Evolutionary conservation across 2,113 vertebrate species (phyloP).

Genomic region (Physeter macrocephalus): DNA sequence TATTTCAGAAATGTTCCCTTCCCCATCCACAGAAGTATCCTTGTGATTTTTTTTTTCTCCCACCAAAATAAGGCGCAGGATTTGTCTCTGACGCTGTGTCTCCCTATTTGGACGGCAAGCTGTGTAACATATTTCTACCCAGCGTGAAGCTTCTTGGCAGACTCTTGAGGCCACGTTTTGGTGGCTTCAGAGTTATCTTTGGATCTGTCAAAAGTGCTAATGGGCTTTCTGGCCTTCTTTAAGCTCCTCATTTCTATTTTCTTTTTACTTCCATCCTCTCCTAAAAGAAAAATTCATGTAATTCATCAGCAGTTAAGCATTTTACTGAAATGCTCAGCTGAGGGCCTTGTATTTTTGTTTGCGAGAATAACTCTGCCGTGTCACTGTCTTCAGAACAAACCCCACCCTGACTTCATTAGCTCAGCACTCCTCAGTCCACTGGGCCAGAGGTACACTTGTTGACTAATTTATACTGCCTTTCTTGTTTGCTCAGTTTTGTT

Average conservation of each 20-base stretch:
- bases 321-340: slow-evolving; percentile 63
- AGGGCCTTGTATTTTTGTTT: slow-evolving; percentile 66
- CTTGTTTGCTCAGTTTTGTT: neutral
- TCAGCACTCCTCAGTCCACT: slow-evolving; percentile 42
- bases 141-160: slow-evolving; percentile 87
- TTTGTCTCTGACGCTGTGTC: slow-evolving; percentile 78
- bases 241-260: slow-evolving; percentile 85
- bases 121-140: slow-evolving; percentile 88
- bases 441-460: neutral
- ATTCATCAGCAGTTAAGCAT: slow-evolving; percentile 74
- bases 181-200: slow-evolving; percentile 84
- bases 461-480: neutral
- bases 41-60: slow-evolving; percentile 53
- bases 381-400: slow-evolving; percentile 55
- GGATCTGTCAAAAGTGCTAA: slow-evolving; percentile 88
- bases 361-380: slow-evolving; percentile 61
- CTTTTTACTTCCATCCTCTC: slow-evolving; percentile 80
- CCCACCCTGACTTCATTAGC: slow-evolving; percentile 59
- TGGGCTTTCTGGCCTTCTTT: slow-evolving; percentile 86
- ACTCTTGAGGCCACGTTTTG: slow-evolving; percentile 86
- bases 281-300: slow-evolving; percentile 72
- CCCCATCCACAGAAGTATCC: slow-evolving; percentile 48
- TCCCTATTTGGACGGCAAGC: slow-evolving; percentile 87
- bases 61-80: slow-evolving; percentile 79
- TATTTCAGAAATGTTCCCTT: slow-evolving; percentile 47